phyloP scores from a whole-genome alignment of 64 coral and sea anemone species.

The Montipora foliosa region DNA sequence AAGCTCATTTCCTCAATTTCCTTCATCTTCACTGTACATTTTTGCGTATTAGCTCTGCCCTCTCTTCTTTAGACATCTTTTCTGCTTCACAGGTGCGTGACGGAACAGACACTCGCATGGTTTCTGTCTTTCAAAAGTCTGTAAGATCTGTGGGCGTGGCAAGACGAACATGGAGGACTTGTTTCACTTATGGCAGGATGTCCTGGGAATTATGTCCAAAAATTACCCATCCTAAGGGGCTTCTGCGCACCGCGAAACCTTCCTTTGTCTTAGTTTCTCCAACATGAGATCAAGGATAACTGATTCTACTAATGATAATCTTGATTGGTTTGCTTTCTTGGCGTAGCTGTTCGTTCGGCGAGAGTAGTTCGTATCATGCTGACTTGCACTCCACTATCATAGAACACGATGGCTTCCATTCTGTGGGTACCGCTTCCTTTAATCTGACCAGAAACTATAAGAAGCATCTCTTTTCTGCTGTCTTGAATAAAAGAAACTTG shows the following conservation, averaged over 20 bases:
- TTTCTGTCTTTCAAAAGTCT: constrained; percentile 77
- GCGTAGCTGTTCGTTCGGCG: too few species aligned
- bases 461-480: neutral
- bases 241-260: constrained; percentile 59
- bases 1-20: too few species aligned
- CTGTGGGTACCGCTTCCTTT: too few species aligned
- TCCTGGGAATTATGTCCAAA: constrained; percentile 48
- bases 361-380: too few species aligned
- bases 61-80: too few species aligned
- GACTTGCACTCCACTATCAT: too few species aligned
- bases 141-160: constrained; percentile 59
- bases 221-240: constrained; percentile 72
- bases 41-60: constrained; percentile 13
- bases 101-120: constrained; percentile 63
- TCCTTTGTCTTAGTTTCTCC: neutral
- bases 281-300: constrained; percentile 68
- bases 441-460: too few species aligned
- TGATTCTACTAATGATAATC: constrained; percentile 50
- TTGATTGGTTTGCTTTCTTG: too few species aligned
- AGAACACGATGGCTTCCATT: too few species aligned
- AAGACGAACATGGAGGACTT: constrained; percentile 70
- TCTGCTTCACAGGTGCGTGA: too few species aligned
- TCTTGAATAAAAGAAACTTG: constrained; percentile 7
- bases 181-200: constrained; percentile 1
- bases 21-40: neutral